Conservation (phyloP, 2,113 vertebrate species). For the Odocoileus virginianus region DNA sequence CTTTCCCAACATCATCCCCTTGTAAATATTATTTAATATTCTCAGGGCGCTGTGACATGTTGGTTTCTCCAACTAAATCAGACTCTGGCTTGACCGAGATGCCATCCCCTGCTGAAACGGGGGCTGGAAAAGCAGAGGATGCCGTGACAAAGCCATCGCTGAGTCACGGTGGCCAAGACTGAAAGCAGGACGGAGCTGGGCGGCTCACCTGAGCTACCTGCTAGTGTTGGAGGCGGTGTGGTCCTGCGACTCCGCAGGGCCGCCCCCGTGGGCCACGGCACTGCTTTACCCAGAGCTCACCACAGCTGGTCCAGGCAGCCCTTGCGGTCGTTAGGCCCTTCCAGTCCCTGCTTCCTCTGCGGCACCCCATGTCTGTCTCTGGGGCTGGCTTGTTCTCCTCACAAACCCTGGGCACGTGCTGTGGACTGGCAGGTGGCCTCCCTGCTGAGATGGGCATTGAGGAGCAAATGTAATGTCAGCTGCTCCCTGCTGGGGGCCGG, state of each 20-base stretch:
- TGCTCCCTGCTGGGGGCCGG: neutral
- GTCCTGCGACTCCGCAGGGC: neutral
- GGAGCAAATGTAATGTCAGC: neutral
- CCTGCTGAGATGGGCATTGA: neutral
- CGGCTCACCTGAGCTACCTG: neutral
- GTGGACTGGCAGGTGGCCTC: neutral
- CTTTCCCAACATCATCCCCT: constrained; percentile 3
- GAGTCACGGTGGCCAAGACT: neutral
- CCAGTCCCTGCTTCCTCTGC: neutral
- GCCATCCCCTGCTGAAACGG: neutral
- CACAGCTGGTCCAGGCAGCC: neutral
- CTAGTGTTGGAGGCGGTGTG: neutral
- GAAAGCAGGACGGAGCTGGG: neutral
- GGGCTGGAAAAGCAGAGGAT: neutral
- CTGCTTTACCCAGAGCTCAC: neutral
- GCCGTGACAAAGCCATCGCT: neutral
- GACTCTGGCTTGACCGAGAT: constrained; percentile 22
- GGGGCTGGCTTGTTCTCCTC: neutral
- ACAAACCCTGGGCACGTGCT: neutral
- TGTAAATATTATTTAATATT: constrained; percentile 67
- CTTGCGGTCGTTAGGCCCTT: neutral
- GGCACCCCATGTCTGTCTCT: neutral
- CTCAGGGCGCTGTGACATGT: constrained; percentile 30
- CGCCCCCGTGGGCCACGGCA: neutral
- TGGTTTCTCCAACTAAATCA: constrained; percentile 39